Evolutionary conservation across 2,888 invertebrate genomes (phyloP).

Genomic region (Graphium colonna): DNA sequence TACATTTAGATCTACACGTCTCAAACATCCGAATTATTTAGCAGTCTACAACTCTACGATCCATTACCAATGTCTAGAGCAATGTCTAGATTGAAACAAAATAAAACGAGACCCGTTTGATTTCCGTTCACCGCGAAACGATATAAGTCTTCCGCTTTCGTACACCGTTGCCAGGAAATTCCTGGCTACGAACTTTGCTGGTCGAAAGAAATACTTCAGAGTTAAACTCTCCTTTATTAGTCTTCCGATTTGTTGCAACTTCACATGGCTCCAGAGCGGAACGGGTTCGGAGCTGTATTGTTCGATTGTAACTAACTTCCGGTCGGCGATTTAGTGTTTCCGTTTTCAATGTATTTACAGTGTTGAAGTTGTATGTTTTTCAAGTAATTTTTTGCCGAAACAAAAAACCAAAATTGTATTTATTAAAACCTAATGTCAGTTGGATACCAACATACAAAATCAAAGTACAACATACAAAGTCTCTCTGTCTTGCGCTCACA

Average conservation of each 20-base stretch:
- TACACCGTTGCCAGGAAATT: slow-evolving; percentile 50
- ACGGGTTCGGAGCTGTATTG: slow-evolving; percentile 34
- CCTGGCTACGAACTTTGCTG: slow-evolving; percentile 49
- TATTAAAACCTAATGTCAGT: too few relatives aligned
- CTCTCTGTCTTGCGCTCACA: too few relatives aligned
- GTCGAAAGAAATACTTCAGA: slow-evolving; percentile 65
- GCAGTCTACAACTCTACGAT: too few relatives aligned
- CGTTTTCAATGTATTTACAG: too few relatives aligned
- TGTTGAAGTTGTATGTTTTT: slow-evolving; percentile 1
- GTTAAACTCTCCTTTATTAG: slow-evolving; percentile 54
- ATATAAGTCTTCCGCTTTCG: slow-evolving; percentile 38
- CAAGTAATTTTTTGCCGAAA: too few relatives aligned
- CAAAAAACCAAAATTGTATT: too few relatives aligned
- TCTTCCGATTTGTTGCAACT: slow-evolving; percentile 48
- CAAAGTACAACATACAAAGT: too few relatives aligned
- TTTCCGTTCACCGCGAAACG: slow-evolving; percentile 25
- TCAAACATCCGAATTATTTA: too few relatives aligned
- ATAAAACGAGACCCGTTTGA: slow-evolving; percentile 25
- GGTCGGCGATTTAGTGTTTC: too few relatives aligned
- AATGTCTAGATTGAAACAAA: slow-evolving; percentile 24
- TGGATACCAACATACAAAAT: too few relatives aligned
- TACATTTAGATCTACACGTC: too few relatives aligned
- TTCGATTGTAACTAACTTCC: slow-evolving; percentile 13
- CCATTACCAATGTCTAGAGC: slow-evolving; percentile 1
- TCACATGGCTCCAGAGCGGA: slow-evolving; percentile 33